Percentiles rank a stretch among this genome's conserved stretches.
phyloP scores from a whole-genome alignment of 2,797 vertebrate species.

The Buceros bicornis region DNA sequence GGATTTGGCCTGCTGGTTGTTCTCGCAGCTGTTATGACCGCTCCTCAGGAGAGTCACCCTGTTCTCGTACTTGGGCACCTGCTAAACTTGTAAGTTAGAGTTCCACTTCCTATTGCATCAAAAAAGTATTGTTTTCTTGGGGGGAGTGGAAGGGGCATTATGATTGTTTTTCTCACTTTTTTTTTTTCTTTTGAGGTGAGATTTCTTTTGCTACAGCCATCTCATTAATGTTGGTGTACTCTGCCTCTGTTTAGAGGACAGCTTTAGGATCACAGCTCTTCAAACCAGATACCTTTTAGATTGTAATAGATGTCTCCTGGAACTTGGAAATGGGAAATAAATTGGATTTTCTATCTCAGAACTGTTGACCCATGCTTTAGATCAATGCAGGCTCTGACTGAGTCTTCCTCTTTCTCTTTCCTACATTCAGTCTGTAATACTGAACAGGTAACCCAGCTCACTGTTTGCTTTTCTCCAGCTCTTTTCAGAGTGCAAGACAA shows the following conservation, averaged over 20 bases:
- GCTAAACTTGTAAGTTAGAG: not conserved
- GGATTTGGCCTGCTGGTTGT: not conserved
- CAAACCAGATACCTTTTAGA: constrained; percentile 1
- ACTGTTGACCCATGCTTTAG: constrained; percentile 25
- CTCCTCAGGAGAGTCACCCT: not conserved
- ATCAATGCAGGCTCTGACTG: not conserved
- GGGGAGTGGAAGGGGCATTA: not conserved
- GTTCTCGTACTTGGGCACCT: not conserved
- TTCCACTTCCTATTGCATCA: not conserved
- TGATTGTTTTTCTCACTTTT: not conserved
- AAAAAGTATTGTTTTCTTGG: not conserved
- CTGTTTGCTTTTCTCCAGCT: not conserved
- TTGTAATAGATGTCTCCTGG: not conserved
- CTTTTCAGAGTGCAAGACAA: not conserved
- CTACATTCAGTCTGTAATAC: not conserved
- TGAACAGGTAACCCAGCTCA: not conserved
- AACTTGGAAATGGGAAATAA: constrained; percentile 45
- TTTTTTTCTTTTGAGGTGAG: not conserved
- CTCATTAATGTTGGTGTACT: constrained; percentile 12
- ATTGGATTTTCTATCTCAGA: constrained; percentile 36
- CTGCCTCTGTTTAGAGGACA: constrained; percentile 4
- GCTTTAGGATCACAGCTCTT: constrained; percentile 13
- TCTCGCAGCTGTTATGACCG: not conserved
- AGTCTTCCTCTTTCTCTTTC: constrained; percentile 18
- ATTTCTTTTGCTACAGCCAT: constrained; percentile 8